These are phyloP conservation scores for Sinonovacula constricta DNA, from an alignment of 1,140 invertebrate species.

Conservation along the genomic window DNA sequence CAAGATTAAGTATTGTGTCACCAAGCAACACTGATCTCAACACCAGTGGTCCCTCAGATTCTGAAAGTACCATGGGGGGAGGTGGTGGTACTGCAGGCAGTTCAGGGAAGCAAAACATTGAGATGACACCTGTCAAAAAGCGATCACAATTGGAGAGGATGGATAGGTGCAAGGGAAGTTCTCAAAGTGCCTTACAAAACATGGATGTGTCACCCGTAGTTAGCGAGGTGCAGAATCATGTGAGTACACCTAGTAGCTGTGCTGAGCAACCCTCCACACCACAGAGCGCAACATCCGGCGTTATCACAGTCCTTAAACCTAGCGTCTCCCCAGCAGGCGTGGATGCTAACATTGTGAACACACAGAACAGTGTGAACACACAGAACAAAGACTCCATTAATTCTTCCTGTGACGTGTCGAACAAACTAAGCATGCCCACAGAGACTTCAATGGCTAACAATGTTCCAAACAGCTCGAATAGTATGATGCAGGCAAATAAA, in stretches of 20 bases:
- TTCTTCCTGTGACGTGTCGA: too few relatives aligned
- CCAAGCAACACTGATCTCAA: constrained; percentile 23
- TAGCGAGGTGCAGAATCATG: too few relatives aligned
- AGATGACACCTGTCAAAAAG: constrained; percentile 45
- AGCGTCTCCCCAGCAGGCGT: not conserved
- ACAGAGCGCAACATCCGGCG: not conserved
- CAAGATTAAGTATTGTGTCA: constrained; percentile 54
- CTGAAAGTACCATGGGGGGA: constrained; percentile 31
- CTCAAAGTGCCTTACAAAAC: constrained; percentile 39
- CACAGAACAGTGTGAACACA: too few relatives aligned
- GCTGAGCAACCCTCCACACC: not conserved
- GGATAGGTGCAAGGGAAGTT: constrained; percentile 26
- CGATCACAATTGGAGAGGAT: constrained; percentile 21
- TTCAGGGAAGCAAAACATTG: constrained; percentile 34
- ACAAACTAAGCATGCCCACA: too few relatives aligned
- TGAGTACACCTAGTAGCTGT: too few relatives aligned
- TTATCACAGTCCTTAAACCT: not conserved
- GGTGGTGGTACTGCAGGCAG: too few relatives aligned
- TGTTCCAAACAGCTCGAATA: too few relatives aligned
- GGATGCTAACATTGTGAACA: not conserved
- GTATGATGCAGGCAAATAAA: too few relatives aligned
- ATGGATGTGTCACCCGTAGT: constrained; percentile 9
- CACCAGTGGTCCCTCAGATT: constrained; percentile 3
- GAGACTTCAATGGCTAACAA: too few relatives aligned
- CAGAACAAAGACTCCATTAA: too few relatives aligned